Conservation (phyloP, 2,888 invertebrate genomes). For the Halictus ligatus region DNA sequence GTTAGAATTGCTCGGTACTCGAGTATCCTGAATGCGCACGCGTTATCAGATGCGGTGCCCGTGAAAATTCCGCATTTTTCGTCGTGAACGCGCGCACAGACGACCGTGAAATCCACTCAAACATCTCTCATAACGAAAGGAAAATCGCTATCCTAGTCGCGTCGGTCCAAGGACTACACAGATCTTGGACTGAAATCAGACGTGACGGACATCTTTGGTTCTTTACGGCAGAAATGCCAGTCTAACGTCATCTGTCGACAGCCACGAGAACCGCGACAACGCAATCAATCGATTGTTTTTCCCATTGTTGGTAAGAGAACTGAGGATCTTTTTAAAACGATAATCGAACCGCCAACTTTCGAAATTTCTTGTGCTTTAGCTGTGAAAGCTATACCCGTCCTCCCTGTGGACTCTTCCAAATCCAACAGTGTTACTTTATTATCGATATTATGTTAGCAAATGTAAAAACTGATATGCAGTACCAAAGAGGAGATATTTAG, state of each 20-base stretch:
- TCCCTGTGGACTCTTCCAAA: no score
- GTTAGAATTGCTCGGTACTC: slow-evolving; percentile 38
- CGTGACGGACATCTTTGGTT: slow-evolving; percentile 66
- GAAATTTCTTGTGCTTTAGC: no score
- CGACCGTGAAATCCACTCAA: slow-evolving; percentile 51
- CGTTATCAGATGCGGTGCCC: slow-evolving; percentile 55
- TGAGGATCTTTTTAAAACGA: background rate
- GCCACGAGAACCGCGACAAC: background rate
- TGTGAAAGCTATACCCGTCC: no score
- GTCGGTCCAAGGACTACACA: slow-evolving; percentile 53
- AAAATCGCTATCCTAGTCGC: slow-evolving; percentile 42
- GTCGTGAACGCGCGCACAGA: slow-evolving; percentile 43
- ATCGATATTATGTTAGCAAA: no score
- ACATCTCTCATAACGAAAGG: slow-evolving; percentile 63
- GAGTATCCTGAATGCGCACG: slow-evolving; percentile 62
- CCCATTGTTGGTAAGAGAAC: background rate
- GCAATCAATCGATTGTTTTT: background rate
- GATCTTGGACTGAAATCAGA: slow-evolving; percentile 47
- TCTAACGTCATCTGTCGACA: slow-evolving; percentile 35
- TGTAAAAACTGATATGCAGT: no score
- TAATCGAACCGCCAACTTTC: background rate
- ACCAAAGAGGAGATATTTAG: no score
- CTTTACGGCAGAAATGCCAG: slow-evolving; percentile 29
- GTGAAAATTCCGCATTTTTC: slow-evolving; percentile 62
- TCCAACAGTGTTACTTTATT: no score